phyloP scores from a whole-genome alignment of 1,140 invertebrate genomes.

The Calliphora vicina region DNA sequence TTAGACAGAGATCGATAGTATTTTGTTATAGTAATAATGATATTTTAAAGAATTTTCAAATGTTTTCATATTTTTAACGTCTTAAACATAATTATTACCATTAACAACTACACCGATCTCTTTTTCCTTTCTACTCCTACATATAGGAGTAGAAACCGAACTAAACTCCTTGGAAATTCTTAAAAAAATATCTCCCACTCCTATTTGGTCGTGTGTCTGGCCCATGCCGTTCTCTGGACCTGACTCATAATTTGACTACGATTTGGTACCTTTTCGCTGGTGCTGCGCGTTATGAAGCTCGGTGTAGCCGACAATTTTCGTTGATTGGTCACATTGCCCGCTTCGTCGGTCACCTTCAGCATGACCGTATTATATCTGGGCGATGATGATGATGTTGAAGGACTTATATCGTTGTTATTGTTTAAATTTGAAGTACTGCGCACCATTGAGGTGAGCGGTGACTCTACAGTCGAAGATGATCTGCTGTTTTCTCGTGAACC shows the following conservation, averaged over 20 bases:
- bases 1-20: no score
- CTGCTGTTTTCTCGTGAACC: slow-evolving; percentile 51
- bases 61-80: no score
- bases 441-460: slow-evolving; percentile 48
- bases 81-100: no score
- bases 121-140: neutral
- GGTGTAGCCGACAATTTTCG: slow-evolving; percentile 60
- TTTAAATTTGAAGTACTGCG: slow-evolving; percentile 42
- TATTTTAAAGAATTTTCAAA: no score
- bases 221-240: slow-evolving; percentile 80
- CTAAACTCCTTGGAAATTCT: neutral
- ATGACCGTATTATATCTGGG: slow-evolving; percentile 47
- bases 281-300: slow-evolving; percentile 77
- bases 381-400: slow-evolving; percentile 30
- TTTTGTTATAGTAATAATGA: no score
- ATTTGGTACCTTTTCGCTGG: slow-evolving; percentile 84
- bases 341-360: slow-evolving; percentile 59
- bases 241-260: slow-evolving; percentile 84
- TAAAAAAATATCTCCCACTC: slow-evolving; percentile 31
- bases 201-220: slow-evolving; percentile 85
- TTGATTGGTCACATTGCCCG: slow-evolving; percentile 55
- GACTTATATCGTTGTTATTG: slow-evolving; percentile 48
- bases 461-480: slow-evolving; percentile 56
- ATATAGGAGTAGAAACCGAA: neutral
- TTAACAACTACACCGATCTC: no score